These are phyloP conservation scores for Standfussiana lucernea DNA, from an alignment of 2,888 invertebrate species.

Conservation along the genomic window DNA sequence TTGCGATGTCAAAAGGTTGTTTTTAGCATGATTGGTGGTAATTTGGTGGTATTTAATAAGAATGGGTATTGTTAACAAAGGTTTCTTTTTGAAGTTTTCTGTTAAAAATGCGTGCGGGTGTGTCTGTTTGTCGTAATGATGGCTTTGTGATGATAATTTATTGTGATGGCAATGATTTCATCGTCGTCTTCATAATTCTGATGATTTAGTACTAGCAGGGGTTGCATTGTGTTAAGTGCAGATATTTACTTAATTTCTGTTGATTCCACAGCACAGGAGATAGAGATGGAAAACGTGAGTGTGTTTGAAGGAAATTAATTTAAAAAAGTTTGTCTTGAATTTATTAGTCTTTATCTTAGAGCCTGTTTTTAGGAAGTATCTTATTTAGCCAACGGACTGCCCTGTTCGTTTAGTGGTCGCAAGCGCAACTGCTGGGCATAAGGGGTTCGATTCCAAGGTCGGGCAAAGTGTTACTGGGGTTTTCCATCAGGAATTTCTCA, in stretches of 20 bases:
- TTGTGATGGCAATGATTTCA: slow-evolving; percentile 51
- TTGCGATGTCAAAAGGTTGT: slow-evolving; percentile 35
- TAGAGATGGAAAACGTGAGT: neutral
- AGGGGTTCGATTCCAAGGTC: neutral
- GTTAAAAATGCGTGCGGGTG: slow-evolving; percentile 72
- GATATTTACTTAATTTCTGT: neutral
- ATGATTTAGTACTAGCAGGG: slow-evolving; percentile 51
- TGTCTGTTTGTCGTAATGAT: slow-evolving; percentile 64
- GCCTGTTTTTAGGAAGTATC: neutral
- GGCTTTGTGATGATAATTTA: slow-evolving; percentile 66
- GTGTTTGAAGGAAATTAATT: neutral
- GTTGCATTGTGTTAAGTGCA: neutral
- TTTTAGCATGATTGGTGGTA: slow-evolving; percentile 26
- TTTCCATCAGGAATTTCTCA: neutral
- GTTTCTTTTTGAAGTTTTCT: slow-evolving; percentile 69
- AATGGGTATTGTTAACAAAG: slow-evolving; percentile 72
- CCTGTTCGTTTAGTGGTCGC: neutral
- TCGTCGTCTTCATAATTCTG: slow-evolving; percentile 27
- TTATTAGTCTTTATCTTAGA: neutral
- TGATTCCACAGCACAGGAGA: too few relatives aligned
- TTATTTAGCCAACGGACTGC: too few relatives aligned
- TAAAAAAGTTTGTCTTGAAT: neutral
- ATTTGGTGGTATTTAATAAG: slow-evolving; percentile 57
- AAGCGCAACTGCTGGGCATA: neutral
- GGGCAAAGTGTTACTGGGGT: neutral